Evolutionary conservation across 2,888 invertebrate species (phyloP), one percentile per base, ranked within the genome.

Genomic region (Sabellastarte sp.): DNA sequence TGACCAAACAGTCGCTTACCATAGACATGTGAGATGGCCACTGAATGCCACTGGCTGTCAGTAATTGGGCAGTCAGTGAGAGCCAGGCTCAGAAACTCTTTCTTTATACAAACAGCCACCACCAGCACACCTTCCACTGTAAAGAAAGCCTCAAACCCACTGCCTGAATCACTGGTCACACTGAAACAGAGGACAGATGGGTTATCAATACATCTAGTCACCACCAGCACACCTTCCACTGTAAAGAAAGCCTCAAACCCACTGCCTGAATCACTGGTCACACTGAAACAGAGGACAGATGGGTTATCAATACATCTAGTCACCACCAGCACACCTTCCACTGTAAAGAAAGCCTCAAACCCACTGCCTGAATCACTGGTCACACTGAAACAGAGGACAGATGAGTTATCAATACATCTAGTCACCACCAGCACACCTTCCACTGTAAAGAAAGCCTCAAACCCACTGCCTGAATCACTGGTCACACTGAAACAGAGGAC

Each of bases 181-280:
- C 41, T 41, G n/a, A n/a, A n/a, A n/a, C n/a, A n/a, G n/a, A n/a
- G n/a, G n/a, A n/a, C n/a, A n/a, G n/a, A n/a, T n/a, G n/a, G n/a
- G n/a, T 88, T 87, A 70, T 87, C 87, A 30, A 86, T 87, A 32
- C 85, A 78, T 1, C 88, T 86, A 10, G 87, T 87, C 24, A 89
- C 85, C 2, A 88, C 86, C 32, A 89, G 81, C 63, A 84, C 84
- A 32, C 87, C 87, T 72, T 86, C 86, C 51, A 84, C 80, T 55
- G 87, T 87, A 53, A 89, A 84, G 76, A 88, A 89, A 2, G 87
- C 85, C 76, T 89, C 89, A 70, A 88, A 87, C 1, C 89, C 89
- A 33, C 84, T 83, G 2, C 87, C 87, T 64, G 83, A 80, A 10
- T 41, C 41, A 41, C 10, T 41, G 10, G 41, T 41, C 20, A 41